Base-by-base conservation (phyloP, 2,113 vertebrate genomes). In the Eudyptes chrysolophus region DNA sequence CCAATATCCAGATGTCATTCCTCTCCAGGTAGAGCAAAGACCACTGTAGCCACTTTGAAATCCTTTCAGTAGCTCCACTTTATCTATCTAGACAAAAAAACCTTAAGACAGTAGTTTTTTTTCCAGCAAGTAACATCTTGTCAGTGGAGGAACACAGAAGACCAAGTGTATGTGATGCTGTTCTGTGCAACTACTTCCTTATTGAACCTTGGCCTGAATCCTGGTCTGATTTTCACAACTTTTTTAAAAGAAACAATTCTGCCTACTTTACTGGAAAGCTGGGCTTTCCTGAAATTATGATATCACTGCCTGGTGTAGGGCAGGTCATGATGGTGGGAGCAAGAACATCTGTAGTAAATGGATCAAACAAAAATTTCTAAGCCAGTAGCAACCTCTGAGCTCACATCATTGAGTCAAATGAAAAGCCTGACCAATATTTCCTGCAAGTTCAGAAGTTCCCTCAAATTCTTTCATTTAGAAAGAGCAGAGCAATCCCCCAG, bases 141-240 rank as follows among this genome's bases (percentile, higher is more conserved):
- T 27, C 48, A 79, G 11, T 6, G 17, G 13, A 79, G 9, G 4
- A 68, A n/a, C 17, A 44, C 1, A 17, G 8, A 29, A 2, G 4
- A 6, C 17, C 27, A 69, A 3, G 5, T 40, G 6, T 11, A 24
- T 0, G 0, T 20, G 22, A 69, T 16, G 8, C 7, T 74, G 36
- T 26, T 54, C 36, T 66, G 20, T 11, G 36, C 1, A 1, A 29
- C 15, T 69, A 3, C 26, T 25, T 84, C 60, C 7, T 51, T 21
- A 17, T 3, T 34, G 34, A 89, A 48, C 26, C 12, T 27, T 48
- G 36, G 27, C 14, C 42, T 57, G 34, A 57, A 69, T 44, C 30
- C 64, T 51, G 13, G 14, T 30, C 27, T 83, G 26, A 25, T 49
- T 66, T 81, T 82, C 40, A 74, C 30, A 78, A 64, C 7, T 24